Conservation (phyloP, 2,888 invertebrate genomes). For the Drosophila pegasa region DNA sequence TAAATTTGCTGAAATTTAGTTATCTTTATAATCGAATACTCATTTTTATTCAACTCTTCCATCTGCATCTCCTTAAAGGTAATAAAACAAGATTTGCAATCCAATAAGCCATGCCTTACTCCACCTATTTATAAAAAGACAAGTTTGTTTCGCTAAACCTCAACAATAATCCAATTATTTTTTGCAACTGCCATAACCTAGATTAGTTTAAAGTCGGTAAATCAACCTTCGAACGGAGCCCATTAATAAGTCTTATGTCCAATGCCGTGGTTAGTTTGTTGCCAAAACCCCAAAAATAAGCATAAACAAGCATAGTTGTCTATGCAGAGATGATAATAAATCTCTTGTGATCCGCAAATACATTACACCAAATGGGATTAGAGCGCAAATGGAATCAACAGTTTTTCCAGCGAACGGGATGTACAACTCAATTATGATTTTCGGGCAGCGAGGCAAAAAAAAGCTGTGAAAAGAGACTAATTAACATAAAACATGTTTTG, state of each 20-base stretch:
- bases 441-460: slow-evolving; percentile 21
- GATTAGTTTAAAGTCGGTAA: slow-evolving; percentile 14
- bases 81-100: not conserved
- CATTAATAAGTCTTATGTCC: slow-evolving; percentile 41
- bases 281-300: slow-evolving; percentile 9
- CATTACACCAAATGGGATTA: slow-evolving; percentile 45
- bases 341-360: slow-evolving; percentile 17
- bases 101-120: not conserved
- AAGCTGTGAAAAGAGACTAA: slow-evolving; percentile 32
- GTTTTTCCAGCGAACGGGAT: slow-evolving; percentile 37
- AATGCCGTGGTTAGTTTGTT: slow-evolving; percentile 11
- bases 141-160: not conserved
- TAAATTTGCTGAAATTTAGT: not conserved
- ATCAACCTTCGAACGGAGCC: slow-evolving; percentile 24
- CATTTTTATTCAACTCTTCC: not conserved
- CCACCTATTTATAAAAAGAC: not conserved
- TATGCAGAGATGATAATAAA: slow-evolving; percentile 33
- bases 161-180: slow-evolving; percentile 40
- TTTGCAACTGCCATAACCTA: slow-evolving; percentile 29
- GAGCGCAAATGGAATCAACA: slow-evolving; percentile 49
- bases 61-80: not conserved
- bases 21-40: not conserved
- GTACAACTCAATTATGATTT: slow-evolving; percentile 65
- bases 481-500: slow-evolving; percentile 70
- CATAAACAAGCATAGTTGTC: slow-evolving; percentile 21